phyloP scores from a whole-genome alignment of 2,797 vertebrate genomes.

The Catostomus latipinnis region DNA sequence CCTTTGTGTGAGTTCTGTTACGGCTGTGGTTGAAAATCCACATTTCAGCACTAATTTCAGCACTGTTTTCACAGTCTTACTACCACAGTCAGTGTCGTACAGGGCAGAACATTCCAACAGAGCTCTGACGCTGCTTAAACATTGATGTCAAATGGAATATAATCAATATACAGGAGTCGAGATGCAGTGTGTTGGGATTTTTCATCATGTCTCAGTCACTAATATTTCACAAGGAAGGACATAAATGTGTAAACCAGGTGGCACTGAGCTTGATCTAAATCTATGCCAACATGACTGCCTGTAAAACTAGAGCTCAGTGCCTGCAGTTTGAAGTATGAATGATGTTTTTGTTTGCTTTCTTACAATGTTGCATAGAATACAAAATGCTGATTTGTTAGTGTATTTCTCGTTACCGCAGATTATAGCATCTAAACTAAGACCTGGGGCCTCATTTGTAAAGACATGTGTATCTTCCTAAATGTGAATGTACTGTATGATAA shows the following conservation, averaged over 20 bases:
- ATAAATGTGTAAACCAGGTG: slow-evolving; percentile 35
- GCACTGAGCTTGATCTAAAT: slow-evolving; percentile 42
- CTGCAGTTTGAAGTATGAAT: slow-evolving; percentile 35
- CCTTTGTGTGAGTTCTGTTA: slow-evolving; percentile 29
- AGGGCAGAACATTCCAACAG: slow-evolving; percentile 43
- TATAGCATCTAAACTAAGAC: slow-evolving; percentile 17
- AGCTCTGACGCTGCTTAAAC: slow-evolving; percentile 40
- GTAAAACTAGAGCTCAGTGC: slow-evolving; percentile 42
- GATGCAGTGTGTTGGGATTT: slow-evolving; percentile 25
- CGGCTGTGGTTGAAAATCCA: slow-evolving; percentile 12
- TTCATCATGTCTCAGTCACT: slow-evolving; percentile 11
- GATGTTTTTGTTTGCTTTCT: slow-evolving; percentile 13
- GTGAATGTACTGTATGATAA: neutral
- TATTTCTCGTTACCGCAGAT: slow-evolving; percentile 13
- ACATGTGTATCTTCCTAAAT: neutral
- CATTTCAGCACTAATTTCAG: slow-evolving; percentile 7
- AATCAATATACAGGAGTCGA: slow-evolving; percentile 24
- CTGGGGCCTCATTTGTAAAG: slow-evolving; percentile 30
- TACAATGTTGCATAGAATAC: slow-evolving; percentile 22
- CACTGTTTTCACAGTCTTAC: slow-evolving; percentile 9
- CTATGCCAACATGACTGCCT: slow-evolving; percentile 57
- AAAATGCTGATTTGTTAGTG: neutral
- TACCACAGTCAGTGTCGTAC: neutral
- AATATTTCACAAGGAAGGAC: slow-evolving; percentile 29
- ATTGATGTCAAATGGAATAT: slow-evolving; percentile 44